Percentiles rank a stretch among this genome's conserved stretches.
phyloP scores from a whole-genome alignment of 2,888 invertebrate genomes.

The Leptothorax acervorum region DNA sequence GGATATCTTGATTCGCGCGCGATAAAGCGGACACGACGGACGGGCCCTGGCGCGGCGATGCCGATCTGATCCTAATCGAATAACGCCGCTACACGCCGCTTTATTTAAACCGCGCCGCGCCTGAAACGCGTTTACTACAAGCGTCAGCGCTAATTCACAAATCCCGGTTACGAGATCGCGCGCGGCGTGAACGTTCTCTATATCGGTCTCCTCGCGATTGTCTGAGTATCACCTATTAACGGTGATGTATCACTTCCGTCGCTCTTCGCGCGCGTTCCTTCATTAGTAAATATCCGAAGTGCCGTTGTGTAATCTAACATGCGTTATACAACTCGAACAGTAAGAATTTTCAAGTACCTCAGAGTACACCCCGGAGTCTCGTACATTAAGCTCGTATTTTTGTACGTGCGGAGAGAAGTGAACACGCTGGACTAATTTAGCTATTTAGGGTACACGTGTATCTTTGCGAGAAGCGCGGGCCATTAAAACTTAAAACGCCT shows the following conservation, averaged over 20 bases:
- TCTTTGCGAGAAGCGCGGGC: neutral
- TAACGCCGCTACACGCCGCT: conserved; percentile 16
- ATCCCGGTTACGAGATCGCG: neutral
- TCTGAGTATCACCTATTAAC: conserved; percentile 42
- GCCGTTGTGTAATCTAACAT: conserved; percentile 11
- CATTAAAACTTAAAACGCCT: neutral
- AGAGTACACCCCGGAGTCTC: conserved; percentile 3
- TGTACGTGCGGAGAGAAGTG: conserved; percentile 3
- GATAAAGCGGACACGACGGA: neutral
- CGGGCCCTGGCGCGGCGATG: neutral
- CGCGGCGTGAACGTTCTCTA: conserved; percentile 13
- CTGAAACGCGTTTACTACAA: conserved; percentile 43
- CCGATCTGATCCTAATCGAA: conserved; percentile 35
- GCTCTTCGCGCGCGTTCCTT: conserved; percentile 13
- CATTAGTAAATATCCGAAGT: conserved; percentile 38
- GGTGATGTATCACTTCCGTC: conserved; percentile 39
- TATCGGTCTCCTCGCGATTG: conserved; percentile 33
- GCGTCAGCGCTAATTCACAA: conserved; percentile 37
- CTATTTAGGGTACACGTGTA: conserved; percentile 29
- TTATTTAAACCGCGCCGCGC: conserved; percentile 26
- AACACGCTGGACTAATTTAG: neutral
- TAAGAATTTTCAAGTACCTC: conserved; percentile 39
- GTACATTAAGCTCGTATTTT: conserved; percentile 28
- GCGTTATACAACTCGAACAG: conserved; percentile 1
- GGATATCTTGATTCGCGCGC: conserved; percentile 30